Evolutionary conservation across 2,888 invertebrate species (phyloP).

Genomic region (Rhopalosiphum nymphaeae): DNA sequence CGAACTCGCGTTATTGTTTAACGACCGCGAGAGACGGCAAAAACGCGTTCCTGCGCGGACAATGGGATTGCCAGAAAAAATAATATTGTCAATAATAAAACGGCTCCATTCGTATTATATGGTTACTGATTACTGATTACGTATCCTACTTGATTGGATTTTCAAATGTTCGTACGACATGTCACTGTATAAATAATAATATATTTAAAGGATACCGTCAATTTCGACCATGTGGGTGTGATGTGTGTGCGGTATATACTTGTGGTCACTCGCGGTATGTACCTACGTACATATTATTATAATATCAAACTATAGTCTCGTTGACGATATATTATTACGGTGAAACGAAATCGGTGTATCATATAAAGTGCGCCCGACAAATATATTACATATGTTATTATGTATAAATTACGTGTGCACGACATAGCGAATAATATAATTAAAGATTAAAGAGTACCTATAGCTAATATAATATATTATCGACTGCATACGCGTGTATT

Average conservation of each 20-base stretch:
- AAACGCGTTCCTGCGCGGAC: background rate
- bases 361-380: background rate
- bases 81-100: background rate
- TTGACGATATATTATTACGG: background rate
- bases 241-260: background rate
- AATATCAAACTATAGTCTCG: background rate
- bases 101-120: background rate
- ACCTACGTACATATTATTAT: background rate
- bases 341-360: background rate
- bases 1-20: background rate
- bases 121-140: background rate
- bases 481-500: background rate
- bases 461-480: background rate
- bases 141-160: slow-evolving; percentile 30
- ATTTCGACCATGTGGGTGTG: background rate
- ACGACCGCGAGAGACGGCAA: background rate
- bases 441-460: background rate
- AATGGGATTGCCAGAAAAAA: background rate
- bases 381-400: background rate
- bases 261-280: background rate
- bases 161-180: background rate
- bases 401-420: background rate
- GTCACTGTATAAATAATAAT: background rate
- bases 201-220: background rate
- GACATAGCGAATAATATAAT: background rate